Conservation (phyloP, 53 echinoderm and acorn worm species). For the Holothuria scabra region DNA sequence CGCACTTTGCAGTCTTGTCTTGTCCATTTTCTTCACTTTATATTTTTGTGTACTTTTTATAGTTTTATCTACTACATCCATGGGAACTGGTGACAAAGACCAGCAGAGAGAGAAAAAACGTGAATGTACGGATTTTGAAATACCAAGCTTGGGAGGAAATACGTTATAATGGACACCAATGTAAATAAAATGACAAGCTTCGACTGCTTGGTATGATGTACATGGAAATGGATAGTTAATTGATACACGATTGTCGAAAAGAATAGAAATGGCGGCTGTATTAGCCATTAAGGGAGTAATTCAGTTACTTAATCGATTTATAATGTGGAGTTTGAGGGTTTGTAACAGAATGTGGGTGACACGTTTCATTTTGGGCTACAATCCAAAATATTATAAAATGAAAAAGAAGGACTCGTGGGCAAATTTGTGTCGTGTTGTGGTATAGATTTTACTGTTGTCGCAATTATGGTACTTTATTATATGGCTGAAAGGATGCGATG, state of each 20-base stretch:
- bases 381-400: too few species aligned
- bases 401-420: too few species aligned
- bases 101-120: not conserved
- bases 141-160: not conserved
- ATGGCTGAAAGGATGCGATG: too few species aligned
- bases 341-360: constrained; percentile 12
- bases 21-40: not conserved
- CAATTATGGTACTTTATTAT: too few species aligned
- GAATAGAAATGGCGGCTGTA: constrained; percentile 24
- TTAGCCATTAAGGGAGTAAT: constrained; percentile 32
- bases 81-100: not conserved
- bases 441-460: too few species aligned
- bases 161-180: not conserved
- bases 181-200: not conserved
- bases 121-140: too few species aligned
- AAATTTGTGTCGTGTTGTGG: too few species aligned
- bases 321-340: not conserved
- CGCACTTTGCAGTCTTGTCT: not conserved
- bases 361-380: too few species aligned
- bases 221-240: constrained; percentile 12
- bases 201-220: not conserved
- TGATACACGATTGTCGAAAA: constrained; percentile 19
- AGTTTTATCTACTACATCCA: not conserved
- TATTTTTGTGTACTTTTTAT: not conserved
- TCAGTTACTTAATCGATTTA: constrained; percentile 43